Evolutionary conservation across 1,140 invertebrate genomes (phyloP), one percentile per base, ranked within the genome.

Genomic region (Metaphire vulgaris): DNA sequence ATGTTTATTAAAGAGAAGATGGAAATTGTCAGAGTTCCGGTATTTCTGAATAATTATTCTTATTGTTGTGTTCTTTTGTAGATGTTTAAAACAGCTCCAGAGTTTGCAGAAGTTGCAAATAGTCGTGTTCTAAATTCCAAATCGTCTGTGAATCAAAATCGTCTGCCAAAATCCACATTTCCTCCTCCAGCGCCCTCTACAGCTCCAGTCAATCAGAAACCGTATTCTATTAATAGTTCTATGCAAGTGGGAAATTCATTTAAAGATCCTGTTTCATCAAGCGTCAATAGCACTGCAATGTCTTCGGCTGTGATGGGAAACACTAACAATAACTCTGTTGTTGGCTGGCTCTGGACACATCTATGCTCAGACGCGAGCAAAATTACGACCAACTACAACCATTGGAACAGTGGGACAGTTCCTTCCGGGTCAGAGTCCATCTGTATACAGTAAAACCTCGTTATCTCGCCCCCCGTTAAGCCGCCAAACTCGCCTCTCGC

Each of bases 21-120:
- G 26, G 33, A 2, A 21, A 31, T 71, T 29, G 69, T 1, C n/a
- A 28, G n/a, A 29, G 1, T 21, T 28, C 69, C 1, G 69, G 6
- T 29, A 2, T 32, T 31, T n/a, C n/a, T n/a, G n/a, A n/a, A n/a
- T n/a, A n/a, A n/a, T n/a, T n/a, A n/a, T n/a, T n/a, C n/a, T n/a
- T n/a, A n/a, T n/a, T n/a, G n/a, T n/a, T n/a, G n/a, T 56, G 41
- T 21, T 56, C 41, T 74, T 79, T 41, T 65, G 67, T 77, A 89
- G 87, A 88, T 89, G 72, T 89, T 89, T 78, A 86, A 86, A 75
- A 82, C 80, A 6, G 79, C 83, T 33, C 87, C 87, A 14, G 84
- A 86, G 72, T 82, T 79, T 80, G 78, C 79, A 69, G 78, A 84
- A 79, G 77, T 77, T 29, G 72, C 75, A 68, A 79, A 80, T 66